Evolutionary conservation across 2,797 vertebrate genomes (phyloP).

Genomic region (Syndactyla subalaris): DNA sequence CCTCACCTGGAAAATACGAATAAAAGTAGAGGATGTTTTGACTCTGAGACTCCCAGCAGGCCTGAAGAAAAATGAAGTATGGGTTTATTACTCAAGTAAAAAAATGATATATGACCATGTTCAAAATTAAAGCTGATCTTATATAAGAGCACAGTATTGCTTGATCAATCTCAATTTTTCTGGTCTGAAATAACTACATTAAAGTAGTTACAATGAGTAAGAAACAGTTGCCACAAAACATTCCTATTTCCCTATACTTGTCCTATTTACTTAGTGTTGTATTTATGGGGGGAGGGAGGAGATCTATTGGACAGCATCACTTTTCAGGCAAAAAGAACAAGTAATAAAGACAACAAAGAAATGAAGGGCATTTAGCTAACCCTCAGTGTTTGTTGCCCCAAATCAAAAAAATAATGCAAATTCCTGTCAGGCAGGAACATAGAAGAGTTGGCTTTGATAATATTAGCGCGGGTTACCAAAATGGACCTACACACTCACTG

Average conservation of each 20-base stretch:
- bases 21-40: neutral
- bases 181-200: neutral
- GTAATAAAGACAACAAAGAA: neutral
- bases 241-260: neutral
- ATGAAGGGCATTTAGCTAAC: neutral
- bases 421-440: neutral
- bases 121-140: neutral
- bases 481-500: no score
- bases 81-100: neutral
- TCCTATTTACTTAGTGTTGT: neutral
- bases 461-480: neutral
- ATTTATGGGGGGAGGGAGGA: accelerated
- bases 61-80: neutral
- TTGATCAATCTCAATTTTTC: neutral
- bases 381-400: neutral
- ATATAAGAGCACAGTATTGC: neutral
- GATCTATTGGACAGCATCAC: neutral
- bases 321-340: neutral
- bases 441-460: neutral
- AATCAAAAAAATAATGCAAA: neutral
- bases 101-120: neutral
- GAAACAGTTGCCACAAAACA: neutral
- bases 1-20: neutral
- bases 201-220: neutral
- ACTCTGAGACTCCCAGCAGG: neutral